A percentile compares a stretch with the other conserved stretches of the same genome.
Evolutionary conservation across 2,888 invertebrate genomes (phyloP).

Genomic region (Myopa tessellatipennis): DNA sequence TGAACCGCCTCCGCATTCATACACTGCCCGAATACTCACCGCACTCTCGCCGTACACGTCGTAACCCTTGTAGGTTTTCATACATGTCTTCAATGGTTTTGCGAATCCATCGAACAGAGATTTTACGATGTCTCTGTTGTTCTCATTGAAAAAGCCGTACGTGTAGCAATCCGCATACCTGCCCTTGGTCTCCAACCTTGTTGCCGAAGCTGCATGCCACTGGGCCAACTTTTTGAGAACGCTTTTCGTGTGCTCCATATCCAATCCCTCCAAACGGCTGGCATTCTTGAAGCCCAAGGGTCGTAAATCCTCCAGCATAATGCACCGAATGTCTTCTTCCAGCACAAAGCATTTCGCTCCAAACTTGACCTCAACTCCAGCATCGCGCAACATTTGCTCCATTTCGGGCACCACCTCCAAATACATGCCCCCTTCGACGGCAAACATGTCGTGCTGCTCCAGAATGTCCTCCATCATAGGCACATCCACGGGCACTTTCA

Average conservation of each 20-base stretch:
- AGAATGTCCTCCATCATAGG: conserved; percentile 46
- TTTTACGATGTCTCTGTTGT: conserved; percentile 36
- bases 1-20: conserved; percentile 20
- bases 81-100: conserved; percentile 42
- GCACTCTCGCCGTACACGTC: conserved; percentile 52
- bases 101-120: conserved; percentile 36
- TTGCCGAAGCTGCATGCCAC: conserved; percentile 62
- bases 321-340: conserved; percentile 45
- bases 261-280: conserved; percentile 55
- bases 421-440: conserved; percentile 56
- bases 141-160: conserved; percentile 42
- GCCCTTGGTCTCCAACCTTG: conserved; percentile 51
- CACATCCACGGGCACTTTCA: conserved; percentile 49
- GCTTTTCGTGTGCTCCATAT: conserved; percentile 55
- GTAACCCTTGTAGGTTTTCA: conserved; percentile 49
- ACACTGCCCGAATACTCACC: conserved; percentile 35
- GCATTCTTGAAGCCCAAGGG: conserved; percentile 53
- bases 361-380: conserved; percentile 50
- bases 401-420: conserved; percentile 54
- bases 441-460: conserved; percentile 51
- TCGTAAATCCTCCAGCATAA: conserved; percentile 58
- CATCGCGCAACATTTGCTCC: conserved; percentile 54
- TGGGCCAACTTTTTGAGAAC: conserved; percentile 59
- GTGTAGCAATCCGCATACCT: conserved; percentile 44
- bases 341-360: conserved; percentile 50